Evolutionary conservation across 2,797 vertebrate species (phyloP).

Genomic region (Sphenopsis melanotis): DNA sequence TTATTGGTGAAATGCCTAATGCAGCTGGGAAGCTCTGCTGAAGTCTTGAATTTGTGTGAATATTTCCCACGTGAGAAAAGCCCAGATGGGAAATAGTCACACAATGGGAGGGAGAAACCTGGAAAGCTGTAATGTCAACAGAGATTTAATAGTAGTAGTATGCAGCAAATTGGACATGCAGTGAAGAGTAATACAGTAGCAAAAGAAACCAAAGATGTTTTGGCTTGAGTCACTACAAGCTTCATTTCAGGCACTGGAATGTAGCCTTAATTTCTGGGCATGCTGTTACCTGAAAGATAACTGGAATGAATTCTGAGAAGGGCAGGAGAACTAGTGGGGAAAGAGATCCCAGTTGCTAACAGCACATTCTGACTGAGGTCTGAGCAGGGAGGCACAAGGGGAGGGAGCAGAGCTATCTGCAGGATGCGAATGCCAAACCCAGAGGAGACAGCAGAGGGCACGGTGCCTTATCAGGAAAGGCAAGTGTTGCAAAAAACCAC

Average conservation of each 20-base stretch:
- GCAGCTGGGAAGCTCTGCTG: conserved; percentile 51
- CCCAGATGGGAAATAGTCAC: conserved; percentile 59
- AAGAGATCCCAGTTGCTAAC: neutral
- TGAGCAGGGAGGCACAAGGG: fast-evolving
- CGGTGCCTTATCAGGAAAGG: fast-evolving
- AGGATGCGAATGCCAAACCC: fast-evolving
- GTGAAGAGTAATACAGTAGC: conserved; percentile 25
- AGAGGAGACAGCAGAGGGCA: neutral
- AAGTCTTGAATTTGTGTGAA: conserved; percentile 50
- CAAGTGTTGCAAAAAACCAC: neutral
- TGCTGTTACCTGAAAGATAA: conserved; percentile 35
- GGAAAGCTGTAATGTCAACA: conserved; percentile 43
- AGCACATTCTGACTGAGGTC: neutral
- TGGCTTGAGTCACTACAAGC: conserved; percentile 21
- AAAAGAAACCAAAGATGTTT: neutral
- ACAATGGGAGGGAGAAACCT: conserved; percentile 49
- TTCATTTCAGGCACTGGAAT: conserved; percentile 3
- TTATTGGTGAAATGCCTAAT: conserved; percentile 51
- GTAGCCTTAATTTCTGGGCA: conserved; percentile 43
- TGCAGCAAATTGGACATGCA: conserved; percentile 33
- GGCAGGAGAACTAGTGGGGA: neutral
- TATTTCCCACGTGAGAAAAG: conserved; percentile 60
- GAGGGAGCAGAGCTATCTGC: neutral
- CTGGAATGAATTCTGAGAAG: conserved; percentile 22
- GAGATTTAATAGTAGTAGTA: conserved; percentile 40